Evolutionary conservation across 1,140 invertebrate species (phyloP), one percentile per base, ranked within the genome.

Genomic region (Chymomyza costata): DNA sequence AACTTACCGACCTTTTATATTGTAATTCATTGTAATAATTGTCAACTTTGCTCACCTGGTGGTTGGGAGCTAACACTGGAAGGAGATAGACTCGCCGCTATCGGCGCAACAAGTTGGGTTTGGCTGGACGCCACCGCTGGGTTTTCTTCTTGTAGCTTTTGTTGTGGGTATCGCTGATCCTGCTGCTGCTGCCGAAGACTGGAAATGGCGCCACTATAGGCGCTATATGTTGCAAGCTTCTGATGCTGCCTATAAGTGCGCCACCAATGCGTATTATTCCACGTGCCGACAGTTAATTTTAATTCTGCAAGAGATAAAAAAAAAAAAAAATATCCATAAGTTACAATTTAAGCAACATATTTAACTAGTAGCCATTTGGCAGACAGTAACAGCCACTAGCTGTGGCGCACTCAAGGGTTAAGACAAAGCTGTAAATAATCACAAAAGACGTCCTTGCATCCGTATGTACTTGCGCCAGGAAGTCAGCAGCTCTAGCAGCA

Each of bases 111-210:
- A 54, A 84, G 82, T 54, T 85, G 84, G 54, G 59, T 74, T 64
- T 85, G 84, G 65, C 69, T 64, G 68, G 84, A 85, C 82, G 84
- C 84, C 84, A 86, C 84, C 81, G 84, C 84, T 84, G 66, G 54
- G 44, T 68, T 57, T 70, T 82, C 55, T 37, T 64, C 54, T 37
- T 80, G 50, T 31, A 40, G 14, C 21, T 50, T 21, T 25, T 8
- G 21, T 25, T 25, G 21, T 25, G 21, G 21, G 21, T 25, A 25
- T 19, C 32, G 44, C 17, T 38, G n/a, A n/a, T n/a, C n/a, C 51
- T 58, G 19, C 38, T 57, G 52, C 40, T 56, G 28, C 40, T 50
- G 44, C 34, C 55, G 45, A 21, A 58, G 39, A 41, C 34, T 51
- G n/a, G 38, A 18, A 18, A 30, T 35, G 35, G 40, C 50, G 38